Base-by-base conservation (phyloP, 2,797 vertebrate genomes). In the Sebastes hubbsi region DNA sequence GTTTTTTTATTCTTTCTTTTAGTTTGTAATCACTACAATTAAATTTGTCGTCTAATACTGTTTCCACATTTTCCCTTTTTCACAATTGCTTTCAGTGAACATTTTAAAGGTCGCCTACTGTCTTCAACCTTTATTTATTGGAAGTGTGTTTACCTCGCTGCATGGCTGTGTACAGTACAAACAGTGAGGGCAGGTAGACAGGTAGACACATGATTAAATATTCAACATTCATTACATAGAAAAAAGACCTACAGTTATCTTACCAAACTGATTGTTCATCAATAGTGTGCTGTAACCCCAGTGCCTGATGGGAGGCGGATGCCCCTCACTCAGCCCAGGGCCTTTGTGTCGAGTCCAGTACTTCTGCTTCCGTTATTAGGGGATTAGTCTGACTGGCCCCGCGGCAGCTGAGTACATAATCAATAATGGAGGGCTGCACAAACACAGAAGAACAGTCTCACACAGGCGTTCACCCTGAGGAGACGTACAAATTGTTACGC, bases 341-440 rank as follows among this genome's bases (percentile, higher is more conserved):
- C 85, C 83, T 87, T 88, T 90, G 81, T 87, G 70, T 82, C 16
- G 13, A 82, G 72, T 58, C 30, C 38, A 62, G 78, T 61, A 67
- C 85, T 88, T 87, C 83, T 89, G 80, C 67, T 83, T 82, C 72
- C 85, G 80, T 87, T 89, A 79, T 83, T 66, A 78, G 67, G 59
- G 73, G 83, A 91, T 93, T 90, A 90, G 84, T 69, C 69, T 72
- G 75, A 84, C 83, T 76, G 84, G 72, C 59, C 38, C 46, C 64
- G 77, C 72, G 82, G 78, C 85, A 84, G 81, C 67, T 58, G 78
- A 90, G 82, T 63, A 91, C 85, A 88, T 86, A 62, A 91, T 94
- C 90, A 94, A 93, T 93, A 92, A 95, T 93, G 75, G 87, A 94
- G 78, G 77, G 73, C 84, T 81, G 86, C 79, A 89, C 78, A 89